These are phyloP conservation scores for Apodemia duryi DNA, from an alignment of 2,888 invertebrate species.

Conservation along the genomic window DNA sequence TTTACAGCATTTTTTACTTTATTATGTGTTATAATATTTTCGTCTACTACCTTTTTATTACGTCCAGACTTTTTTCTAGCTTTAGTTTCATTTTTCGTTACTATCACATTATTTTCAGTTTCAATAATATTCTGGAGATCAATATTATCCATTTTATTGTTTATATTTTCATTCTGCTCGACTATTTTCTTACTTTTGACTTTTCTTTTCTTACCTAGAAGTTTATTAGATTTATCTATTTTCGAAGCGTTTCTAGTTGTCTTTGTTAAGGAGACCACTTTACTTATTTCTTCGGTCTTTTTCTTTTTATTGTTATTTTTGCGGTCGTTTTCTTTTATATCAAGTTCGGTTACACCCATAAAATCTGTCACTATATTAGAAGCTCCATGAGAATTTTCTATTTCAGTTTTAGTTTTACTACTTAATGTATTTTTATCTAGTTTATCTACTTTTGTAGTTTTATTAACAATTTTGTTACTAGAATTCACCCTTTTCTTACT, in stretches of 20 bases:
- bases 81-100: neutral
- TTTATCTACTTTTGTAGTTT: neutral
- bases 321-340: neutral
- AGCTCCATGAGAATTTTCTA: neutral
- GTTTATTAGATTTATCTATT: neutral
- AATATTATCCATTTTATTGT: neutral
- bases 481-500: neutral
- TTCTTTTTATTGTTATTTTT: neutral
- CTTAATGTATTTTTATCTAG: neutral
- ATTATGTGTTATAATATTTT: neutral
- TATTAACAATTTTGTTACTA: neutral
- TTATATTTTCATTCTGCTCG: slow-evolving; percentile 2
- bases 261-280: neutral
- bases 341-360: neutral
- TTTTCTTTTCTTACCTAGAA: neutral
- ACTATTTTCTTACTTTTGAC: neutral
- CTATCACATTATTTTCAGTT: neutral
- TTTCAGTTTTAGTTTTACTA: neutral
- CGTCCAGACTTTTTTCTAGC: neutral
- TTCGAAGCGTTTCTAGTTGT: neutral
- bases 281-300: neutral
- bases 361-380: neutral
- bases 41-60: neutral
- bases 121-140: neutral
- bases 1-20: neutral